phyloP scores from a whole-genome alignment of 2,113 vertebrate genomes.

The Leptocoma aspasia region DNA sequence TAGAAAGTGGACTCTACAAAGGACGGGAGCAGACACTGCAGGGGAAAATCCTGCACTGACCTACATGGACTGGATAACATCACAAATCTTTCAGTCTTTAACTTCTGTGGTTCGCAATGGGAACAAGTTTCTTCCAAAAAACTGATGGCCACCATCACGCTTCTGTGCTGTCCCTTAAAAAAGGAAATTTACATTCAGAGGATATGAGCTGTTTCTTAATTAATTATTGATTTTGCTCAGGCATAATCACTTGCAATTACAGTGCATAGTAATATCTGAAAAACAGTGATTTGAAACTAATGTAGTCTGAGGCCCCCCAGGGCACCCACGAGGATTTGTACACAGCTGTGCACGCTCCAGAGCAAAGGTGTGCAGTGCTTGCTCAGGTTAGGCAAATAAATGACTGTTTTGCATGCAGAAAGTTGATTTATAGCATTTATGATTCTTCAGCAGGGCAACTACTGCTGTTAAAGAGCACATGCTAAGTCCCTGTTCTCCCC shows the following conservation, averaged over 20 bases:
- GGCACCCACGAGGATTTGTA: neutral
- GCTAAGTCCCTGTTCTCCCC: neutral
- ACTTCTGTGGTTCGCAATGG: neutral
- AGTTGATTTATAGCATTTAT: neutral
- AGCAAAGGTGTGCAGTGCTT: neutral
- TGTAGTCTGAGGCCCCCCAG: neutral
- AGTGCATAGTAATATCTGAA: neutral
- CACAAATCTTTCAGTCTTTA: conserved; percentile 14
- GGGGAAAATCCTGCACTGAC: conserved; percentile 25
- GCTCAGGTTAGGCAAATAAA: neutral
- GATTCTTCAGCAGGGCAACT: neutral
- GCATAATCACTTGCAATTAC: conserved; percentile 1
- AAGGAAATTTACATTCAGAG: neutral
- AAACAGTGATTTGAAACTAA: neutral
- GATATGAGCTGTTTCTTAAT: conserved; percentile 2
- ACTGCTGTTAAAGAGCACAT: neutral
- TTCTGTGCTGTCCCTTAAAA: neutral
- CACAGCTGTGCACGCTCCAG: neutral
- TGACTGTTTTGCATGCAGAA: neutral
- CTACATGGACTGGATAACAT: conserved; percentile 5
- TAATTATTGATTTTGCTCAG: conserved; percentile 29
- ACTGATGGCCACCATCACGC: neutral
- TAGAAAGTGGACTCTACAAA: conserved; percentile 33
- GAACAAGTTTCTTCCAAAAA: neutral
- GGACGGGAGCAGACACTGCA: conserved; percentile 1